Evolutionary conservation across 2,888 invertebrate species (phyloP).

Genomic region (Pecten maximus): DNA sequence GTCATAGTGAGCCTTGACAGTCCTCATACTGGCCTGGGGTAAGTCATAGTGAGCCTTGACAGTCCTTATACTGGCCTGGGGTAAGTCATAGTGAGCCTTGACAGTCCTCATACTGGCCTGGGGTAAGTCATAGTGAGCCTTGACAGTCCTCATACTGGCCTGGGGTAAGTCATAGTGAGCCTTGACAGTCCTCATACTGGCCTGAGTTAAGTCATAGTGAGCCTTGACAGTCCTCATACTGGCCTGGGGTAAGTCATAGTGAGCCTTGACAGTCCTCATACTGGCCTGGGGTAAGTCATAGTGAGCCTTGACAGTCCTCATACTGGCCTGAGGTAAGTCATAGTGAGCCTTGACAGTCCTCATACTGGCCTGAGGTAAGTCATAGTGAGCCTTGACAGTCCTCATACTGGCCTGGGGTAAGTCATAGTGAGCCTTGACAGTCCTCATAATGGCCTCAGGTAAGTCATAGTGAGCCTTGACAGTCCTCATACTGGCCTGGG

Average conservation of each 20-base stretch:
- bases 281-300: constrained; percentile 91
- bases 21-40: constrained; percentile 97
- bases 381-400: constrained; percentile 75
- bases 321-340: constrained; percentile 93
- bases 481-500: constrained; percentile 94
- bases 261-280: constrained; percentile 85
- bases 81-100: too few relatives aligned
- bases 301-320: constrained; percentile 84
- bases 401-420: constrained; percentile 95
- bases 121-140: too few relatives aligned
- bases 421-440: constrained; percentile 46
- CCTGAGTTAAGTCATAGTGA: constrained; percentile 89
- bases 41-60: too few relatives aligned
- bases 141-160: constrained; percentile 93
- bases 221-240: constrained; percentile 87
- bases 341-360: constrained; percentile 83
- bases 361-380: constrained; percentile 93
- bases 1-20: too few relatives aligned
- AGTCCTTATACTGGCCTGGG: constrained; percentile 97
- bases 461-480: constrained; percentile 56
- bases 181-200: too few relatives aligned
- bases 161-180: constrained; percentile 94
- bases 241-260: constrained; percentile 89
- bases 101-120: constrained; percentile 95
- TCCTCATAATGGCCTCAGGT: constrained; percentile 96